Evolutionary conservation across 2,113 vertebrate genomes (phyloP).

Genomic region (Chascanopsetta lugubris): DNA sequence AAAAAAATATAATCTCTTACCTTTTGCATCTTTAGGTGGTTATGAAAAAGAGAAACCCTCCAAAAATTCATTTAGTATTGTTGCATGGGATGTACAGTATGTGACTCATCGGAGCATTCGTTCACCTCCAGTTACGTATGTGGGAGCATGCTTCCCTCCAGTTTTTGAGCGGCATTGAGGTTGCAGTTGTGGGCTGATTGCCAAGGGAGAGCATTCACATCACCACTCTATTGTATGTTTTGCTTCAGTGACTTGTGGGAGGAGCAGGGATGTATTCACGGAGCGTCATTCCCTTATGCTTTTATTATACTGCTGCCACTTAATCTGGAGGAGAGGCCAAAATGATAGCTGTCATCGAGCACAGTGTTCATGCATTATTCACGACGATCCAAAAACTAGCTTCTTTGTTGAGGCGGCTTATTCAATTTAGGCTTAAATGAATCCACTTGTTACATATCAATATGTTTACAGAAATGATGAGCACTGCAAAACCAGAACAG

Average conservation of each 20-base stretch:
- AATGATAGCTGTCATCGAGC: slow-evolving; percentile 39
- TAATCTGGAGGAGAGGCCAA: slow-evolving; percentile 42
- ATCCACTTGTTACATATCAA: slow-evolving; percentile 70
- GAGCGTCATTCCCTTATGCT: slow-evolving; percentile 20
- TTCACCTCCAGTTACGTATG: slow-evolving; percentile 68
- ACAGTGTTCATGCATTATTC: slow-evolving; percentile 24
- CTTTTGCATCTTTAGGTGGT: slow-evolving; percentile 90
- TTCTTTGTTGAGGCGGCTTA: slow-evolving; percentile 52
- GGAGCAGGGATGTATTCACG: slow-evolving; percentile 38
- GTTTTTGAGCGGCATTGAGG: slow-evolving; percentile 42
- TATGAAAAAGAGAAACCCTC: slow-evolving; percentile 86
- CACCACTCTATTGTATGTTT: slow-evolving; percentile 21
- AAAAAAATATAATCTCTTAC: slow-evolving; percentile 85
- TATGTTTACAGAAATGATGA: slow-evolving; percentile 76
- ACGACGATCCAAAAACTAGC: slow-evolving; percentile 42
- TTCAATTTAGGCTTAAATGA: slow-evolving; percentile 47
- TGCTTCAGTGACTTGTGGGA: slow-evolving; percentile 53
- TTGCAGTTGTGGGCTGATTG: slow-evolving; percentile 43
- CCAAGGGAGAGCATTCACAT: slow-evolving; percentile 43
- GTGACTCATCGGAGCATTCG: slow-evolving; percentile 75
- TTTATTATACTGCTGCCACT: slow-evolving; percentile 39
- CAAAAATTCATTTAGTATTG: slow-evolving; percentile 83
- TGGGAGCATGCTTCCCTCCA: slow-evolving; percentile 78
- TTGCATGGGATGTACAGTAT: slow-evolving; percentile 83
- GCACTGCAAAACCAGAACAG: slow-evolving; percentile 62